phyloP scores from a whole-genome alignment of 2,113 vertebrate species.

The Semnornis frantzii region DNA sequence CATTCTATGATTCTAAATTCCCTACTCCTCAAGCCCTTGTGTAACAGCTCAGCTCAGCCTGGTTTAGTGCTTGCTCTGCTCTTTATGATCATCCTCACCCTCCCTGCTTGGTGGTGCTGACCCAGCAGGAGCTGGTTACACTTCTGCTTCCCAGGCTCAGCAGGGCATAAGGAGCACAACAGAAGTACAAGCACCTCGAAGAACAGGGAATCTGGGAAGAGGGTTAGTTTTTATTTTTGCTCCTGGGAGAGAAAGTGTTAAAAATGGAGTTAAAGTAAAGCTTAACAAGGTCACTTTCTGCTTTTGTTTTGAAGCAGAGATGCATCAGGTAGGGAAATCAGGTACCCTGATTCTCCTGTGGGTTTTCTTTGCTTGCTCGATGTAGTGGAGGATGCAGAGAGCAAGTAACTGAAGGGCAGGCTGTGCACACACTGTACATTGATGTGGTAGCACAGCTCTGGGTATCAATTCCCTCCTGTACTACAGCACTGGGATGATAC shows the following conservation, averaged over 20 bases:
- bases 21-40: fast-evolving
- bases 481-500: neutral
- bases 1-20: neutral
- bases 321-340: neutral
- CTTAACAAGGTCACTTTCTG: neutral
- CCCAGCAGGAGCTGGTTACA: neutral
- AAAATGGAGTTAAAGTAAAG: neutral
- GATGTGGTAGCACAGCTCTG: neutral
- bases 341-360: neutral
- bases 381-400: neutral
- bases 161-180: neutral
- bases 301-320: neutral
- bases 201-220: neutral
- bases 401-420: neutral
- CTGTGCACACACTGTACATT: neutral
- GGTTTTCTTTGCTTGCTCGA: neutral
- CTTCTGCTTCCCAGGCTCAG: neutral
- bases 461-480: neutral
- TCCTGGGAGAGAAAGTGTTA: neutral
- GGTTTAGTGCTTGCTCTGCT: neutral
- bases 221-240: neutral
- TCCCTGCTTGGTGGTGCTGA: neutral
- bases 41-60: neutral
- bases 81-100: fast-evolving
- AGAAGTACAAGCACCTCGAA: neutral